phyloP scores from a whole-genome alignment of 2,888 invertebrate genomes.

The Cerceris ruficornis region DNA sequence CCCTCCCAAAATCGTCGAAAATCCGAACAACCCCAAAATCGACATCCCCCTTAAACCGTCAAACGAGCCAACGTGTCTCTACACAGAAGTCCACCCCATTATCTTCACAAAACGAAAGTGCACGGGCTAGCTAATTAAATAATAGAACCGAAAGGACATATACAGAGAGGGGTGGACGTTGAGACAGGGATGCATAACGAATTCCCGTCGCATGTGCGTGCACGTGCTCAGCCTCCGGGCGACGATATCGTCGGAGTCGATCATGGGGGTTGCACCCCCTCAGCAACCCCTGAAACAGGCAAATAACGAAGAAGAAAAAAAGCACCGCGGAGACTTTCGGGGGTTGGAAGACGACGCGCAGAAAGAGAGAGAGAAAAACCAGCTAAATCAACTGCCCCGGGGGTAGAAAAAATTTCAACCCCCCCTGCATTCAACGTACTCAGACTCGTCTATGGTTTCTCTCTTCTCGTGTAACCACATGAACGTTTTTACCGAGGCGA shows the following conservation, averaged over 20 bases:
- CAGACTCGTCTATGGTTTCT: not conserved
- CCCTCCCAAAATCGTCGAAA: too few species aligned
- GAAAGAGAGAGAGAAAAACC: not conserved
- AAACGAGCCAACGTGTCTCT: not conserved
- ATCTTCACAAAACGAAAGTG: too few species aligned
- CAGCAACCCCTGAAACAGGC: conserved; percentile 19
- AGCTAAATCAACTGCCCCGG: conserved; percentile 13
- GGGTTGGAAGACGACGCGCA: too few species aligned
- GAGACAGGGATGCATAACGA: conserved; percentile 30
- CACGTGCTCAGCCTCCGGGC: conserved; percentile 13
- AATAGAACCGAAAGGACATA: not conserved
- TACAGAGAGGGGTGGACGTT: not conserved
- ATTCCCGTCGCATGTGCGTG: conserved; percentile 23
- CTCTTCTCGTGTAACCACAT: not conserved
- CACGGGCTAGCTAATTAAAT: not conserved
- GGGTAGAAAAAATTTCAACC: conserved; percentile 26
- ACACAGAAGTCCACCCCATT: not conserved
- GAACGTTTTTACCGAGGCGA: not conserved
- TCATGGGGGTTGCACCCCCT: not conserved
- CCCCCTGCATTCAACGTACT: not conserved
- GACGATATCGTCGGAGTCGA: conserved; percentile 30
- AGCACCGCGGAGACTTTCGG: conserved; percentile 4
- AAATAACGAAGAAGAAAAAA: conserved; percentile 41
- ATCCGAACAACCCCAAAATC: too few species aligned
- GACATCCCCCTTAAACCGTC: not conserved